These are phyloP conservation scores for Linurgus olivaceus DNA, from an alignment of 2,797 vertebrate genomes.

Conservation along the genomic window DNA sequence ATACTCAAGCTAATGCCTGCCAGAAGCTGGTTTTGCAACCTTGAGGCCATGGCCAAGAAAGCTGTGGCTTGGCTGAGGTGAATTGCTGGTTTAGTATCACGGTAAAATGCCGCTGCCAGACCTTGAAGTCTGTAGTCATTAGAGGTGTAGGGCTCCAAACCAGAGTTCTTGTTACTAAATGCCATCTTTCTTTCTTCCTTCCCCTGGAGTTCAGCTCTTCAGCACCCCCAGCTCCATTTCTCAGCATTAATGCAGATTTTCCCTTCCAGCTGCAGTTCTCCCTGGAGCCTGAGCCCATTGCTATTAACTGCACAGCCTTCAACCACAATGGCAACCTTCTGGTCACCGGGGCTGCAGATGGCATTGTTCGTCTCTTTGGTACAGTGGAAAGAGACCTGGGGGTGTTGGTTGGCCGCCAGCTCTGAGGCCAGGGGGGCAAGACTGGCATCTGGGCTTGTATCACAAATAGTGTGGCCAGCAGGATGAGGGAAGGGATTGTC, in stretches of 20 bases:
- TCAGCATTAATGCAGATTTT: neutral
- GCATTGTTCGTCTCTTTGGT: conserved; percentile 94
- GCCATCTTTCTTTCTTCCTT: neutral
- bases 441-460: neutral
- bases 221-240: neutral
- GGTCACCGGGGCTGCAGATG: conserved; percentile 94
- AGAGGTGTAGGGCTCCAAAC: neutral
- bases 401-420: neutral
- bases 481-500: neutral
- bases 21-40: neutral
- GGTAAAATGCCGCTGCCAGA: neutral
- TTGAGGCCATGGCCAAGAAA: neutral
- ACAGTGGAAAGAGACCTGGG: neutral
- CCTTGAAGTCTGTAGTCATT: neutral
- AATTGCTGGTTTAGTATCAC: neutral
- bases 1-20: neutral
- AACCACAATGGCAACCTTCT: conserved; percentile 98
- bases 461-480: neutral
- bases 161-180: neutral
- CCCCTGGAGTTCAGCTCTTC: neutral
- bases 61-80: neutral
- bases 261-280: conserved; percentile 88
- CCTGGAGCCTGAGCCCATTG: conserved; percentile 92
- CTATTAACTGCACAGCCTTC: conserved; percentile 95
- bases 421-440: neutral